Base-by-base conservation (phyloP, 2,888 invertebrate species). In the Mycalesis mineus region DNA sequence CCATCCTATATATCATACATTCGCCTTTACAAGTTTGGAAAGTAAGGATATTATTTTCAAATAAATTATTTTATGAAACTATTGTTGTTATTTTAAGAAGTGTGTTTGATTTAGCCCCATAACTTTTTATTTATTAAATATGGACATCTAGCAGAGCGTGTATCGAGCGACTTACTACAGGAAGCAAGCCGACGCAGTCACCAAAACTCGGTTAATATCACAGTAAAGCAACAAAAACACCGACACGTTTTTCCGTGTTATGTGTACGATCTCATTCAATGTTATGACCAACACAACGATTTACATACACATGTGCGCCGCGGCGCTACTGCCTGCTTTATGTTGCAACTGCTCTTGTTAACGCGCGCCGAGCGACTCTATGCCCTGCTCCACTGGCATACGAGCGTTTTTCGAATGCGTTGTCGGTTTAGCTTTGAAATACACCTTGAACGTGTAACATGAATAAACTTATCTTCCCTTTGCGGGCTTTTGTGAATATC, bases 381-480 rank as follows among this genome's bases (percentile, higher is more conserved):
- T 3, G 47, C 60, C 40, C 11, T 29, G 47, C 28, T 1, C n/a
- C 0, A 0, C 29, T 1, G 41, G 22, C 17, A 33, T 54, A 60
- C n/a, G 57, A 57, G 54, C 41, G 33, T n/a, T 31, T 60, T 60
- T 57, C 31, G 50, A 36, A 50, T n/a, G 15, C 31, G 17, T 14
- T 28, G 36, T 31, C n/a, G 11, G 45, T 37, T 13, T 22, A 29
- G 47, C 42, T 57, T 51, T 47, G 51, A 57, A 47, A 55, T 48
- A 55, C 51, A 61, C 60, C 57, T 55, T 45, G 41, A 48, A 57
- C 54, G 51, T 57, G 54, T 45, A 55, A 55, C 55, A 57, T 55
- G 60, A 61, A 61, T 61, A 61, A 61, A 61, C 55, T 44, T 61
- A 61, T 57, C 60, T 60, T 57, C 50, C 57, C 60, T 57, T 60